Evolutionary conservation across 2,113 vertebrate species (phyloP).

Genomic region (Garra rufa): DNA sequence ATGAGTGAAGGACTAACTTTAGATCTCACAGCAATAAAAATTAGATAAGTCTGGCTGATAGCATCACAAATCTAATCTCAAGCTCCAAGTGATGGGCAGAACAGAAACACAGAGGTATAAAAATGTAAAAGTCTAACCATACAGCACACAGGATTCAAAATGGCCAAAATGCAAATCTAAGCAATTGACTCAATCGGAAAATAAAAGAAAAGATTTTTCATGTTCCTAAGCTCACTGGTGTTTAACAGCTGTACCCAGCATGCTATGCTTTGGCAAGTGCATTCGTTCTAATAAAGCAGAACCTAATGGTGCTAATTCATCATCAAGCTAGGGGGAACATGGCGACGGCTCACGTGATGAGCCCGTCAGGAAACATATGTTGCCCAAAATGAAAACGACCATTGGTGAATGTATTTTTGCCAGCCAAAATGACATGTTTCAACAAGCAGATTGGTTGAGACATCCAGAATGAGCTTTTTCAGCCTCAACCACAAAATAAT

Average conservation of each 20-base stretch:
- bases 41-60: not conserved
- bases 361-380: slow-evolving; percentile 47
- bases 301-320: slow-evolving; percentile 55
- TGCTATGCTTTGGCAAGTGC: slow-evolving; percentile 29
- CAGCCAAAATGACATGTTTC: not conserved
- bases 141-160: not conserved
- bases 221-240: not conserved
- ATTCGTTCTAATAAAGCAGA: slow-evolving; percentile 42
- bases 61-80: not conserved
- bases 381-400: slow-evolving; percentile 2
- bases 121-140: not conserved
- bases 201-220: not conserved
- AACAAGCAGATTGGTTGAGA: not conserved
- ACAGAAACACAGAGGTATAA: not conserved
- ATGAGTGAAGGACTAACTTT: not conserved
- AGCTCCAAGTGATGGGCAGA: not conserved
- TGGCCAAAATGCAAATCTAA: not conserved
- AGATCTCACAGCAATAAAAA: not conserved
- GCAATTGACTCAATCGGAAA: not conserved
- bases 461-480: not conserved
- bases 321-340: slow-evolving; percentile 9
- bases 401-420: slow-evolving; percentile 18
- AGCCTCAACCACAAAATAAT: not conserved
- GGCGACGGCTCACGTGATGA: slow-evolving; percentile 25
- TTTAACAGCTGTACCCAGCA: slow-evolving; percentile 37